These are phyloP conservation scores for Tenthredo scrophulariae DNA, from an alignment of 2,888 invertebrate species.

Conservation along the genomic window DNA sequence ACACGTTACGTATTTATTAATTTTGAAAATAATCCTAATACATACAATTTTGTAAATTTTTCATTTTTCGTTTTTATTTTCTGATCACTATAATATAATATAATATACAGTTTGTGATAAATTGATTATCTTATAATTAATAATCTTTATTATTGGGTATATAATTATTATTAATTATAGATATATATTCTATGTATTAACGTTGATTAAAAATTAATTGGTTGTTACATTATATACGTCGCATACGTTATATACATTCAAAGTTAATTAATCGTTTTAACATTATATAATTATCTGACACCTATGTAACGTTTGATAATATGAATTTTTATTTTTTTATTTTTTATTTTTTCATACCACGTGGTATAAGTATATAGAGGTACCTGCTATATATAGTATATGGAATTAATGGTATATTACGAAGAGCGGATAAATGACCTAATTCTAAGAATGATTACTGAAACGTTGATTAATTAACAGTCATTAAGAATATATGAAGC, in stretches of 20 bases:
- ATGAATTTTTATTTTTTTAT: neutral
- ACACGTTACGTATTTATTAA: neutral
- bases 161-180: neutral
- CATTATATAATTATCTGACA: conserved; percentile 10
- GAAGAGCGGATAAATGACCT: conserved; percentile 15
- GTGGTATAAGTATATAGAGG: neutral
- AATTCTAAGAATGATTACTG: conserved; percentile 35
- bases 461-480: conserved; percentile 34
- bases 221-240: neutral
- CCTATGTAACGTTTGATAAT: neutral
- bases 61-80: neutral
- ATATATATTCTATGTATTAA: neutral
- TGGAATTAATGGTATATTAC: neutral
- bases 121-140: neutral
- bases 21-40: neutral
- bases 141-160: neutral
- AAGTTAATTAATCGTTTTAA: conserved; percentile 24
- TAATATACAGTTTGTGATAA: neutral
- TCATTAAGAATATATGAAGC: conserved; percentile 32
- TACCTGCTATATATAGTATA: neutral
- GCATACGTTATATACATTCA: no score
- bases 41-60: neutral
- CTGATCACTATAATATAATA: neutral
- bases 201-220: neutral
- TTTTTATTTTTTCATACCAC: neutral